Base-by-base conservation (phyloP, 1,140 invertebrate genomes). In the Antheraea mylitta region DNA sequence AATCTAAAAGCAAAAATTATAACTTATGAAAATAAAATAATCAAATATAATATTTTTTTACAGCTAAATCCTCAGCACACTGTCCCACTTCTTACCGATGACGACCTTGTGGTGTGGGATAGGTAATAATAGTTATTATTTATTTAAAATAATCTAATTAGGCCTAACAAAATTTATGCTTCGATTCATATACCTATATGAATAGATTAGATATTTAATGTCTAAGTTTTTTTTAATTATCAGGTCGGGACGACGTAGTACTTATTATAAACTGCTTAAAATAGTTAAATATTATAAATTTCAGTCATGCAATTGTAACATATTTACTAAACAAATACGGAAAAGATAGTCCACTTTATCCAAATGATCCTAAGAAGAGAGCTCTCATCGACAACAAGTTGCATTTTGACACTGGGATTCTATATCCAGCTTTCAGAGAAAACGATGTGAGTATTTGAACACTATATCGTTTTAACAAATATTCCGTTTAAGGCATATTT, bases 281-380 rank as follows among this genome's bases (percentile, higher is more conserved):
- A 30, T 30, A 30, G 22, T 42, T 2, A 11, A 36, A 2, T 10
- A 30, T 16, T 10, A 16, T 66, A 11, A 19, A 6, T 73, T 70
- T 36, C 69, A 76, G 74, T 72, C 94, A 95, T 19, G 94, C 95
- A 3, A 96, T 96, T 71, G 92, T 94, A 73, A 86, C 86, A 0
- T 96, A 96, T 81, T 85, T 96, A 70, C 93, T 87, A 0, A 93
- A 94, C 58, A 91, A 95, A 74, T 97, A 96, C 75, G 95, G 92
- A n/a, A 95, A 96, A 78, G 91, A 95, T 60, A 94, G 94, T 79
- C 85, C 91, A 0, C 82, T 96, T 1, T 96, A 96, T 77, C 96
- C 96, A 0, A 95, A 94, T 70, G 94, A 96, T 48, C 88, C 94
- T 0, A 94, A 95, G 71, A 90, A 94, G 69, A 89, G 96, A 7